A percentile compares a stretch with the other conserved stretches of the same genome.
phyloP scores from a whole-genome alignment of 2,888 invertebrate genomes.

The Venusia cambrica region DNA sequence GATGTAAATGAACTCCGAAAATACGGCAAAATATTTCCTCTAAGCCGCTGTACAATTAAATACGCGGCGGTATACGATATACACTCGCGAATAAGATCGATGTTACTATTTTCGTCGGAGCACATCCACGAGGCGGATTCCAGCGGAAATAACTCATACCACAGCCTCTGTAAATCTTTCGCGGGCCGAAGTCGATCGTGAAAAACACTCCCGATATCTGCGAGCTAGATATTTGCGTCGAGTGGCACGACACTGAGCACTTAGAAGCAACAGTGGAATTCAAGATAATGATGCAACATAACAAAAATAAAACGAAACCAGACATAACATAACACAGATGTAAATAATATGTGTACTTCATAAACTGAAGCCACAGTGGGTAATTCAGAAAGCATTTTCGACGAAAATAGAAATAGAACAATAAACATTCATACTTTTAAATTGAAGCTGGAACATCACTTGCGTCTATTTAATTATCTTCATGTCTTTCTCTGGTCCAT shows the following conservation, averaged over 20 bases:
- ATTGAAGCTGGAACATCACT: too few relatives aligned
- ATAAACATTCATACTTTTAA: too few relatives aligned
- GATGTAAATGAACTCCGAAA: constrained; percentile 48
- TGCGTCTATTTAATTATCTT: too few relatives aligned
- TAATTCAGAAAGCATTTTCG: constrained; percentile 16
- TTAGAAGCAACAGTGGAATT: constrained; percentile 38
- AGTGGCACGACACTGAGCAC: constrained; percentile 43
- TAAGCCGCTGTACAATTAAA: constrained; percentile 59
- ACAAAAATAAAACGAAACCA: constrained; percentile 32
- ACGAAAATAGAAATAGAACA: too few relatives aligned
- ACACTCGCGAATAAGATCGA: constrained; percentile 69
- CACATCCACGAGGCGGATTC: constrained; percentile 73
- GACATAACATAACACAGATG: constrained; percentile 38
- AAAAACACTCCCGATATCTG: constrained; percentile 59
- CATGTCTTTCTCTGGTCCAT: too few relatives aligned
- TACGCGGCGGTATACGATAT: constrained; percentile 57
- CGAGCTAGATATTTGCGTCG: constrained; percentile 36
- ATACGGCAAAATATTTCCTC: constrained; percentile 49
- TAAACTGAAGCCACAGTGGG: constrained; percentile 23
- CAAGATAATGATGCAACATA: constrained; percentile 37
- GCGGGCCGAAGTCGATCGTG: constrained; percentile 60
- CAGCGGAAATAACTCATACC: constrained; percentile 73
- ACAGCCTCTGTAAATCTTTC: constrained; percentile 67
- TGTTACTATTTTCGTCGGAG: constrained; percentile 73
- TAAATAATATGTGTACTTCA: constrained; percentile 22